Percentiles rank a stretch among this genome's conserved stretches.
Evolutionary conservation across 2,888 invertebrate genomes (phyloP).

Genomic region (Clepsis dumicolana): DNA sequence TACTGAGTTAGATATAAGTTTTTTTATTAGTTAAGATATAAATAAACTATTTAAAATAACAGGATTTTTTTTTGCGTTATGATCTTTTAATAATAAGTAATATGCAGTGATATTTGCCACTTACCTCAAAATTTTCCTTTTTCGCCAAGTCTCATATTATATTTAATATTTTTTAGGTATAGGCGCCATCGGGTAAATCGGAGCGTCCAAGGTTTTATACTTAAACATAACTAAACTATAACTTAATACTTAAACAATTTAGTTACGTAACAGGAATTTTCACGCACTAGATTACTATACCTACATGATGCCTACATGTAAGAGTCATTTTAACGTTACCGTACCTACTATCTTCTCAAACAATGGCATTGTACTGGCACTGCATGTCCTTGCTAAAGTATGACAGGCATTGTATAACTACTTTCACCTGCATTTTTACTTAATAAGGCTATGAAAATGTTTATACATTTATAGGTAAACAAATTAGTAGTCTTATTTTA

Average conservation of each 20-base stretch:
- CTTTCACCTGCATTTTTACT: not conserved
- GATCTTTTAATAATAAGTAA: too few relatives aligned
- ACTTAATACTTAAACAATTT: too few relatives aligned
- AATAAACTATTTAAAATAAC: constrained; percentile 9
- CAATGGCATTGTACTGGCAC: not conserved
- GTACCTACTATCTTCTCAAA: not conserved
- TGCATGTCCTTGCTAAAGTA: not conserved
- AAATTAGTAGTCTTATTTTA: too few relatives aligned
- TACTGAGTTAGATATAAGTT: constrained; percentile 13
- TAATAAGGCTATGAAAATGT: not conserved
- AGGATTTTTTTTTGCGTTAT: too few relatives aligned
- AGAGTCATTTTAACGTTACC: not conserved
- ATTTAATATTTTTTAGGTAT: too few relatives aligned
- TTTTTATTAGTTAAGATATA: constrained; percentile 9
- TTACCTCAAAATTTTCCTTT: too few relatives aligned
- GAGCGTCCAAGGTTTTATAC: too few relatives aligned
- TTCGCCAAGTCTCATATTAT: too few relatives aligned
- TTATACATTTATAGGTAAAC: too few relatives aligned
- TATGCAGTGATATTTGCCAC: too few relatives aligned
- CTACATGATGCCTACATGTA: not conserved
- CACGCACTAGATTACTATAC: not conserved
- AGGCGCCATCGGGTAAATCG: too few relatives aligned
- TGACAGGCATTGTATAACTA: not conserved
- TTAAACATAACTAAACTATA: too few relatives aligned
- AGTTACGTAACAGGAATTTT: not conserved